Conservation (phyloP, 2,113 vertebrate species). For the Aix galericulata region DNA sequence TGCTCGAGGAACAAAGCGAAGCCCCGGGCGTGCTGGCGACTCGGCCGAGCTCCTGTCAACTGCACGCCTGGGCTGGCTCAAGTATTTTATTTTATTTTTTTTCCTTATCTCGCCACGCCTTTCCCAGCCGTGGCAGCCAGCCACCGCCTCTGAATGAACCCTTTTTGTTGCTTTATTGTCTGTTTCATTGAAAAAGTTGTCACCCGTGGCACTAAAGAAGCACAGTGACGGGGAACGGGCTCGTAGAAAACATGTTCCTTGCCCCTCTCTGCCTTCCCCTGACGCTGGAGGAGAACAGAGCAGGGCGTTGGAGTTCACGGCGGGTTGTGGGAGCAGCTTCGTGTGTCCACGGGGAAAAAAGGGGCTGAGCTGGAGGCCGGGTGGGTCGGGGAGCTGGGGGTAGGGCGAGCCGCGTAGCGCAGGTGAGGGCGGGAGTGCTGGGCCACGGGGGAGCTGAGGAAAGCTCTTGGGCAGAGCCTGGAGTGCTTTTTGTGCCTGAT, state of each 20-base stretch:
- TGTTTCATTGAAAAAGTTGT: neutral
- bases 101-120: neutral
- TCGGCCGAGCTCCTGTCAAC: neutral
- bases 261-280: neutral
- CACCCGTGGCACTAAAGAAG: neutral
- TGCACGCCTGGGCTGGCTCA: neutral
- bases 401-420: neutral
- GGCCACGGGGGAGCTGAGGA: neutral
- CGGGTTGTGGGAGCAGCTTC: neutral
- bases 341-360: neutral
- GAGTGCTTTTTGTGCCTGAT: neutral
- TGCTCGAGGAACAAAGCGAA: neutral
- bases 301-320: neutral
- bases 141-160: neutral
- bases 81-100: too few relatives aligned
- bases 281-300: neutral
- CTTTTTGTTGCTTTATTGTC: neutral
- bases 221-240: neutral
- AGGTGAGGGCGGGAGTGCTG: fast-evolving
- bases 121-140: fast-evolving
- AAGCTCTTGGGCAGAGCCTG: neutral
- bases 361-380: neutral
- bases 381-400: neutral
- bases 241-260: neutral
- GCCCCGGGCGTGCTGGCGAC: neutral